phyloP scores from a whole-genome alignment of 2,888 invertebrate genomes.

The Apotomis capreana region DNA sequence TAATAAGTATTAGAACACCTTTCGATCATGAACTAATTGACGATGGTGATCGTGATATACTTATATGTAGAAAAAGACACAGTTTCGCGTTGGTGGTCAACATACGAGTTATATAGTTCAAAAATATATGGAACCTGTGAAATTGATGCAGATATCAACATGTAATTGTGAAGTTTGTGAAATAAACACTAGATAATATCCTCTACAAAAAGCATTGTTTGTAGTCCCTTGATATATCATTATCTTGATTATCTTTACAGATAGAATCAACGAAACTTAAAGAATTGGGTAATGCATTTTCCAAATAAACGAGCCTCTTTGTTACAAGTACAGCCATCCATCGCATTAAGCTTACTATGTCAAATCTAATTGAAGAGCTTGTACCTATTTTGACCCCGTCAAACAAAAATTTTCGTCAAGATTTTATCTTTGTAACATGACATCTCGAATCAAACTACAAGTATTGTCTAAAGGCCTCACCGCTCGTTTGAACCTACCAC shows the following conservation, averaged over 20 bases:
- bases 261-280: conserved; percentile 32
- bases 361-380: conserved; percentile 78
- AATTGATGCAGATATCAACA: no score
- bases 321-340: conserved; percentile 33
- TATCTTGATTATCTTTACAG: background rate
- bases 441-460: conserved; percentile 79
- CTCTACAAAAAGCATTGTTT: no score
- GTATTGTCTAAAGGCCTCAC: conserved; percentile 72
- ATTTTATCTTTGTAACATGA: conserved; percentile 76
- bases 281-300: conserved; percentile 38
- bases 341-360: conserved; percentile 58
- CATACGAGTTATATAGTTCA: no score
- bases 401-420: conserved; percentile 76
- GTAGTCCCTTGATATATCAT: no score
- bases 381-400: conserved; percentile 76
- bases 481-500: conserved; percentile 56
- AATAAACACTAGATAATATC: no score
- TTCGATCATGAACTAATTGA: no score
- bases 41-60: no score
- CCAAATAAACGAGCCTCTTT: conserved; percentile 34
- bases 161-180: no score
- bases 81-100: no score
- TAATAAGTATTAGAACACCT: no score
- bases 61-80: no score
- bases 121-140: no score